These are phyloP conservation scores for Sipunculus nudus DNA, from an alignment of 2,888 invertebrate genomes.

Conservation along the genomic window DNA sequence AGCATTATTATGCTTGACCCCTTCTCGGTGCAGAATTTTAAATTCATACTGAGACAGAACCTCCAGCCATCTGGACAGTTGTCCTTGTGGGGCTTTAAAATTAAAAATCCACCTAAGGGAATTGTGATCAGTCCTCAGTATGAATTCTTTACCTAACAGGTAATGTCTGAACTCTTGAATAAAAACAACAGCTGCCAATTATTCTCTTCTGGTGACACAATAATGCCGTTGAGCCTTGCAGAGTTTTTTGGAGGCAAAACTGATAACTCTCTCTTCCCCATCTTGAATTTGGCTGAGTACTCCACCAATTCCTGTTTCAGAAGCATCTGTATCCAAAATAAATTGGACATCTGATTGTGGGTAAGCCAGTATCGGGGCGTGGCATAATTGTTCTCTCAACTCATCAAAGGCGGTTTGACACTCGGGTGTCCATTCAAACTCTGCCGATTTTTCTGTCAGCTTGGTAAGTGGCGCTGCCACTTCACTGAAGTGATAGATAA, in stretches of 20 bases:
- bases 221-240: neutral
- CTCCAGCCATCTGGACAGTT: neutral
- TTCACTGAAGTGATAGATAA: too few species aligned
- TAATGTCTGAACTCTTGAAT: neutral
- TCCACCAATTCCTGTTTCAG: neutral
- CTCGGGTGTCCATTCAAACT: too few species aligned
- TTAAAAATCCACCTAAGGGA: neutral
- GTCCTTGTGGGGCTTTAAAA: neutral
- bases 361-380: too few species aligned
- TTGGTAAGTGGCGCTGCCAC: too few species aligned
- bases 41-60: neutral
- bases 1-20: neutral
- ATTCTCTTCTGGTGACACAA: neutral
- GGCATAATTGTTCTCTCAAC: too few species aligned
- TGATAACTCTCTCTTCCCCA: neutral
- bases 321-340: constrained; percentile 9
- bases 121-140: neutral
- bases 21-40: neutral
- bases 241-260: neutral
- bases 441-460: too few species aligned
- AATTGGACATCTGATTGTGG: too few species aligned
- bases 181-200: neutral
- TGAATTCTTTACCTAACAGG: neutral
- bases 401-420: too few species aligned
- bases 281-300: neutral